phyloP scores from a whole-genome alignment of 2,113 vertebrate species.

The Balaenoptera acutorostrata region DNA sequence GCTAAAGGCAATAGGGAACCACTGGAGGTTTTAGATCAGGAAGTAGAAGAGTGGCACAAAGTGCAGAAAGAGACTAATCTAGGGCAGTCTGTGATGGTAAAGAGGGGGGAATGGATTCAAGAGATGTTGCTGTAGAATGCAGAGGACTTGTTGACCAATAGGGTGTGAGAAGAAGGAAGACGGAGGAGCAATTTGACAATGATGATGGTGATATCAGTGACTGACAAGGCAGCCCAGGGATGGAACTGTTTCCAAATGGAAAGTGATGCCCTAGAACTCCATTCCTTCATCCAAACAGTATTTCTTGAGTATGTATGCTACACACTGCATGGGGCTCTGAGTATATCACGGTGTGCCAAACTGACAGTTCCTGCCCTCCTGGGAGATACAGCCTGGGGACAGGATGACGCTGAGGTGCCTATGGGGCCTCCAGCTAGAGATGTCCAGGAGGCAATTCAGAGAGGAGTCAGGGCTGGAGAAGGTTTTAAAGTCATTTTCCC shows the following conservation, averaged over 20 bases:
- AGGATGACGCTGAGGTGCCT: fast-evolving
- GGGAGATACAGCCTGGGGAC: neutral
- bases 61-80: neutral
- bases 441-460: neutral
- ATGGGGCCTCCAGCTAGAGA: neutral
- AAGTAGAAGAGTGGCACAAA: neutral
- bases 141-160: neutral
- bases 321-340: neutral
- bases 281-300: neutral
- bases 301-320: neutral
- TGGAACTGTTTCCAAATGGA: neutral
- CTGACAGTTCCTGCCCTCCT: neutral
- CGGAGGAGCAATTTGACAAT: neutral
- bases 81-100: neutral
- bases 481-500: neutral
- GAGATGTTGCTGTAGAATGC: fast-evolving
- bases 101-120: neutral
- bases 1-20: neutral
- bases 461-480: neutral
- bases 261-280: neutral
- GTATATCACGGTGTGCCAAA: neutral
- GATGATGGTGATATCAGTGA: neutral
- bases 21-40: neutral
- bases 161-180: neutral
- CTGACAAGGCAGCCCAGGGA: neutral